phyloP scores from a whole-genome alignment of 2,888 invertebrate genomes.

The Carpatolechia fugitivella region DNA sequence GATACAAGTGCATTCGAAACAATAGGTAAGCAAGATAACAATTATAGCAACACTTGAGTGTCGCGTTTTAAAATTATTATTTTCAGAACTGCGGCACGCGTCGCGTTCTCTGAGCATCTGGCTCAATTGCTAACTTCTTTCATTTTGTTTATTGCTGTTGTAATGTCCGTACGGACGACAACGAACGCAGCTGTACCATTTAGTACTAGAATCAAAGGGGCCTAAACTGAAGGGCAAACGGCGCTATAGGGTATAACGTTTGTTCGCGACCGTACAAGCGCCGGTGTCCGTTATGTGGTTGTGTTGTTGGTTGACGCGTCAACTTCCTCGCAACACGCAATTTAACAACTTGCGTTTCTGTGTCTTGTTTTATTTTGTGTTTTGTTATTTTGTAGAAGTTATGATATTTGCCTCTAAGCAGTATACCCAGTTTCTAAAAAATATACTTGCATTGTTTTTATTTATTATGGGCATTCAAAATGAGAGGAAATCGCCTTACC shows the following conservation, averaged over 20 bases:
- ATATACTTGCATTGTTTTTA: no score
- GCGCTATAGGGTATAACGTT: no score
- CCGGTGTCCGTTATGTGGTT: background rate
- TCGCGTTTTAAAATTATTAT: no score
- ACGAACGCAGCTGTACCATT: no score
- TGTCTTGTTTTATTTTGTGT: background rate
- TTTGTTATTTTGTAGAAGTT: background rate
- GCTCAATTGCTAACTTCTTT: slow-evolving; percentile 26
- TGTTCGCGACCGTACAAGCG: background rate
- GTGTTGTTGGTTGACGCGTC: background rate
- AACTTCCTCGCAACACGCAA: background rate
- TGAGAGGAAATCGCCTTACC: no score
- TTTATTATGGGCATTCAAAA: no score
- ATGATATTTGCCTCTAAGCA: no score
- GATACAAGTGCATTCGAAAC: background rate
- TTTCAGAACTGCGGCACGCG: background rate
- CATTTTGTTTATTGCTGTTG: slow-evolving; percentile 20
- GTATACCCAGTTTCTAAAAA: no score
- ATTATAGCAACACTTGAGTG: no score
- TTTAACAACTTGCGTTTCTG: background rate
- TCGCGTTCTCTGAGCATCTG: slow-evolving; percentile 23
- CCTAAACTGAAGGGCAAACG: no score
- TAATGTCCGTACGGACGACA: background rate
- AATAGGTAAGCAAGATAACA: no score
- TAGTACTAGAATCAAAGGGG: no score